Evolutionary conservation across 1,140 invertebrate genomes (phyloP).

Genomic region (Procambarus clarkii): DNA sequence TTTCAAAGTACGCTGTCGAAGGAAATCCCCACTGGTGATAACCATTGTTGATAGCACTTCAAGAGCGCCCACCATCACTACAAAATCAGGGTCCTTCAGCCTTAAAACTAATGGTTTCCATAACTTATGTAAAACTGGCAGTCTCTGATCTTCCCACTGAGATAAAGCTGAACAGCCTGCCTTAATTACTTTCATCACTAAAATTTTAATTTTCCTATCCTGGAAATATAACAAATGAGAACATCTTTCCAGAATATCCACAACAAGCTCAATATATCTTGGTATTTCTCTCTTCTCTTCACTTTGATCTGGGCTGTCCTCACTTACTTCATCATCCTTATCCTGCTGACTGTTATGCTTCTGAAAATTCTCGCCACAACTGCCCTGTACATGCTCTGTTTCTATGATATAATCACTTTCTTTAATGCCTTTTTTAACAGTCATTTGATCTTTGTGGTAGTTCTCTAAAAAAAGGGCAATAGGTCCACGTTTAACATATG

Average conservation of each 20-base stretch:
- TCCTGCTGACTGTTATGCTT: neutral
- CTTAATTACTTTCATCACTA: constrained; percentile 46
- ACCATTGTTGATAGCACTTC: constrained; percentile 45
- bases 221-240: constrained; percentile 42
- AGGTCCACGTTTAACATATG: neutral
- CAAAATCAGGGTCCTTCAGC: constrained; percentile 49
- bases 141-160: constrained; percentile 50
- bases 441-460: constrained; percentile 7
- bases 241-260: constrained; percentile 52
- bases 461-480: constrained; percentile 14
- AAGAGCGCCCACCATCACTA: constrained; percentile 36
- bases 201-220: constrained; percentile 48
- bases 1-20: constrained; percentile 31
- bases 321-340: neutral
- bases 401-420: neutral
- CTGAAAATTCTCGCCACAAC: neutral
- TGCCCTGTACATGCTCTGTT: neutral
- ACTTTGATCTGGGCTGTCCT: neutral
- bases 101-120: constrained; percentile 64
- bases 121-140: constrained; percentile 58
- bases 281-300: constrained; percentile 40
- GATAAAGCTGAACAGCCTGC: constrained; percentile 44
- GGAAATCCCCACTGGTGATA: constrained; percentile 50
- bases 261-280: constrained; percentile 44
- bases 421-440: constrained; percentile 2